Evolutionary conservation across 2,888 invertebrate genomes (phyloP).

Genomic region (Ichneumoninae sp.): DNA sequence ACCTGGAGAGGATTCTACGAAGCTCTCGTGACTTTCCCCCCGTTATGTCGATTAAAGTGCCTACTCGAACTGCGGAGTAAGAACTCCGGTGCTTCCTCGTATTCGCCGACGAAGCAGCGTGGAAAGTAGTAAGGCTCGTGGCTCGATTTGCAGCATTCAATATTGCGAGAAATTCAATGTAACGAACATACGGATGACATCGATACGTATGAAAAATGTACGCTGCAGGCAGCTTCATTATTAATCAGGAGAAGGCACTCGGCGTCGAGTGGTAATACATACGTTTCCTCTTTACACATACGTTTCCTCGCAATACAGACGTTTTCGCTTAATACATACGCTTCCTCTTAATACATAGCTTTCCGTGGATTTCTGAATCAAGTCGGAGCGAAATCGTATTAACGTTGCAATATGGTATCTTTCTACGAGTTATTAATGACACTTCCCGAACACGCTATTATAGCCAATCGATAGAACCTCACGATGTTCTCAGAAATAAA

Average conservation of each 20-base stretch:
- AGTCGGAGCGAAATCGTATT: neutral
- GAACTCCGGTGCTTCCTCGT: slow-evolving; percentile 3
- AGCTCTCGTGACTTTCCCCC: slow-evolving; percentile 39
- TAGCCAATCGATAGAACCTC: neutral
- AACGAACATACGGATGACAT: neutral
- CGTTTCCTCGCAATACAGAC: neutral
- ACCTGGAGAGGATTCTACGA: slow-evolving; percentile 26
- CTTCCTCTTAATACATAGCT: neutral
- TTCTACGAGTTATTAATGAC: neutral
- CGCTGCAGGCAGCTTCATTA: neutral
- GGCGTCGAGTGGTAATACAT: neutral
- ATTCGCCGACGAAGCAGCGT: slow-evolving; percentile 24
- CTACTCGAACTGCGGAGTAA: slow-evolving; percentile 13
- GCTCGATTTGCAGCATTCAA: neutral
- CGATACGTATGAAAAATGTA: neutral
- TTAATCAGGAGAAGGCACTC: neutral
- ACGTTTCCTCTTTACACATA: neutral
- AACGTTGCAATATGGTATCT: neutral
- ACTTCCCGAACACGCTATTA: neutral
- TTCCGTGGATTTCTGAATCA: neutral
- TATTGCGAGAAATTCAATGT: neutral
- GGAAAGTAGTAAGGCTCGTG: slow-evolving; percentile 2
- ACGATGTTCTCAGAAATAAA: neutral
- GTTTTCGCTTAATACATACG: neutral
- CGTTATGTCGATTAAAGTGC: slow-evolving; percentile 15